Base-by-base conservation (phyloP, 2,113 vertebrate species). In the Rhinogobius similis region DNA sequence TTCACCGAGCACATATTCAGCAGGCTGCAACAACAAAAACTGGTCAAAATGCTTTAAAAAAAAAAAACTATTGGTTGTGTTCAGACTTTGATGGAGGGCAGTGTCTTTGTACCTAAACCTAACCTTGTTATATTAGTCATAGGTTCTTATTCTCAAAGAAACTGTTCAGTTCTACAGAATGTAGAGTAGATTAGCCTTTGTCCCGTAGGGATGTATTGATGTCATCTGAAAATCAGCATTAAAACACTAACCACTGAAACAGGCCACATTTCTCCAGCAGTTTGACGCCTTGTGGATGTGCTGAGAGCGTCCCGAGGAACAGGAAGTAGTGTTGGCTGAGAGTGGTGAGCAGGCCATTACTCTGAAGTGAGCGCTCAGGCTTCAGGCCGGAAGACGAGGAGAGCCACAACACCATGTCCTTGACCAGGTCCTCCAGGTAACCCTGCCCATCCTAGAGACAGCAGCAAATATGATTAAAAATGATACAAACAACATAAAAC, bases 301-400 rank as follows among this genome's bases (percentile, higher is more conserved):
- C 95, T 71, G 97, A 99, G n/a, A 99, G 95, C 5, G 97, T 95
- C 84, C 97, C 96, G 80, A 98, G 94, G 91, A 98, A 96, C 56
- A 99, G 93, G 84, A 98, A 98, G 93, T 99, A 99, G 93, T 98
- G 95, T 90, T 98, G 97, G 92, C 97, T 97, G 79, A 98, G 95
- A 1, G 96, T 98, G 82, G 93, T 97, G 81, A 98, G 90, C 74
- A 99, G 92, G 21, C 97, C 96, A 58, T 98, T 99, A 78, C 95
- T 98, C 77, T 98, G 96, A 76, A 99, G 94, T 81, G 94, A 95
- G 76, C 95, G 94, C 86, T 99, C 97, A 0, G 96, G 94, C 87
- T 98, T 98, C 83, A 97, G 92, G 53, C 97, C 96, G 8, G 94
- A 96, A 46, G 94, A 96, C 0, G 90, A 92, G 52, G 94, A 95